Evolutionary conservation across 2,888 invertebrate genomes (phyloP).

Genomic region (Dorcus hopei): DNA sequence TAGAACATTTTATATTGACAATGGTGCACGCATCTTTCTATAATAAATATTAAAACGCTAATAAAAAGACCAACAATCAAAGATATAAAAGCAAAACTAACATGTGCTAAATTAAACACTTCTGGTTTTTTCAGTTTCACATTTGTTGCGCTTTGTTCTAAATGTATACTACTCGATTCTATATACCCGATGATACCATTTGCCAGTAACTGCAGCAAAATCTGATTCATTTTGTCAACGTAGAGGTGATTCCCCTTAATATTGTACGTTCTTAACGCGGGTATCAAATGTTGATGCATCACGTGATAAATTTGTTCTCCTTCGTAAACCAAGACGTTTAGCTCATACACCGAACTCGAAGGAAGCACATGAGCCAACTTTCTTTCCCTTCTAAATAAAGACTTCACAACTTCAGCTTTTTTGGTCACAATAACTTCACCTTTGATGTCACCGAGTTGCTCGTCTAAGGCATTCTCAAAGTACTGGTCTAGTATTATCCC

Average conservation of each 20-base stretch:
- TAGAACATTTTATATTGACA: no score
- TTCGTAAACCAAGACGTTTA: background rate
- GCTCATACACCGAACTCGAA: background rate
- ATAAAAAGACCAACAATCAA: background rate
- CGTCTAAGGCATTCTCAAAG: no score
- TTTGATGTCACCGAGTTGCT: background rate
- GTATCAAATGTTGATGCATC: constrained; percentile 1
- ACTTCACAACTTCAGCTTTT: background rate
- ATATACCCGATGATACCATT: background rate
- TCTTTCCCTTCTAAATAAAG: background rate
- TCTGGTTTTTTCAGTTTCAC: background rate
- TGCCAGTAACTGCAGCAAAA: background rate
- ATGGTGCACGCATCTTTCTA: background rate
- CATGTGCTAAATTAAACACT: background rate
- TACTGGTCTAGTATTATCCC: background rate
- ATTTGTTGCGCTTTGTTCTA: background rate
- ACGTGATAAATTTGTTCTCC: background rate
- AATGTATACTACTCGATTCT: background rate
- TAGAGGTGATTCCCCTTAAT: background rate
- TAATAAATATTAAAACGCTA: background rate
- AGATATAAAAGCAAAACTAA: background rate
- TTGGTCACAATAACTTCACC: background rate
- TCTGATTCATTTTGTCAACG: background rate
- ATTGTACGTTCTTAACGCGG: background rate
- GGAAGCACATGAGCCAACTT: background rate